phyloP scores from a whole-genome alignment of 2,888 invertebrate genomes.

The Atethmia centrago region DNA sequence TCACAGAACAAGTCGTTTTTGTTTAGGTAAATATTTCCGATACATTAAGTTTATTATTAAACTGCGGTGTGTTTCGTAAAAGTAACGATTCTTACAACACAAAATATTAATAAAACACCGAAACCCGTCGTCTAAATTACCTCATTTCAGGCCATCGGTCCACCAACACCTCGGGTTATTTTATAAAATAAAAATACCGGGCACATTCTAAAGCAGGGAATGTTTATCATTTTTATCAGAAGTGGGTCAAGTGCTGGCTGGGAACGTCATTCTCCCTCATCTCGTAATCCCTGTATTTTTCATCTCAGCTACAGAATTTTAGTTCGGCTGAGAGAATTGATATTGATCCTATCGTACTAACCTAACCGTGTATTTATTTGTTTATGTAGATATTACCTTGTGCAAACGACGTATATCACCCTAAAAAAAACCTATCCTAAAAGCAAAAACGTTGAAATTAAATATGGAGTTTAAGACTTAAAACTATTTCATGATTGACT shows the following conservation, averaged over 20 bases:
- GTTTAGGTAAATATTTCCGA: too few relatives aligned
- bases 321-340: conserved; percentile 30
- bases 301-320: conserved; percentile 38
- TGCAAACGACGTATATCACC: too few relatives aligned
- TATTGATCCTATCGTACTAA: conserved; percentile 26
- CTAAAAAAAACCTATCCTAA: too few relatives aligned
- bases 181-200: conserved; percentile 49
- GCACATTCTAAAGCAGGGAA: conserved; percentile 33
- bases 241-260: conserved; percentile 56
- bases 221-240: conserved; percentile 60
- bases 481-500: too few relatives aligned
- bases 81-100: not conserved
- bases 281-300: conserved; percentile 57
- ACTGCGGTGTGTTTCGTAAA: not conserved
- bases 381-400: not conserved
- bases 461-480: not conserved
- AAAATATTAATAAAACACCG: conserved; percentile 10
- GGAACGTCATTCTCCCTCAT: conserved; percentile 40
- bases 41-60: not conserved
- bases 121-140: conserved; percentile 4
- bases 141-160: conserved; percentile 24
- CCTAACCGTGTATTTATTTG: conserved; percentile 6
- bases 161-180: conserved; percentile 35
- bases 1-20: too few relatives aligned
- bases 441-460: not conserved